Base-by-base conservation (phyloP, 2,888 invertebrate species). In the Lasioglossum morio region DNA sequence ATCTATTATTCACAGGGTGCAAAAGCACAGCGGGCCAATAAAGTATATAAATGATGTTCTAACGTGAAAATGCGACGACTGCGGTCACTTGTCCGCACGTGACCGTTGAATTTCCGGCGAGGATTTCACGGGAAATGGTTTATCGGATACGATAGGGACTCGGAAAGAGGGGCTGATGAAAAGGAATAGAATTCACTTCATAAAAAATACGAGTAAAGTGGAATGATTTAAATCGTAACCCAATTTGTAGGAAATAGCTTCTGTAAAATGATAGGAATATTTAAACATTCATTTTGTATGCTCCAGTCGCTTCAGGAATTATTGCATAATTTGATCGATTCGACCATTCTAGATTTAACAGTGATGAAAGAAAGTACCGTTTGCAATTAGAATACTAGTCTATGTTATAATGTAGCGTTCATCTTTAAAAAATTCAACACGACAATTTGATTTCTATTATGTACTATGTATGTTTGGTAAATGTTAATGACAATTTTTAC, bases 51-150 rank as follows among this genome's bases (percentile, higher is more conserved):
- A 89, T 85, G 86, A 88, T 69, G 79, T 86, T 82, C 84, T 77
- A 82, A 88, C 83, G 84, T 82, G 87, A 78, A 84, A 84, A 88
- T 76, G 73, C 81, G 89, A 81, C 80, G 69, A 85, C 74, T 72
- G 34, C 70, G 88, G 89, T 85, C 90, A 89, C 81, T 88, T 79
- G 81, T 76, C 87, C 78, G 86, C 90, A 90, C 90, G 90, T 90
- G 90, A 87, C 89, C 88, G 72, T 14, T 57, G 80, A 82, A 72
- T 77, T 79, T 69, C 75, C 12, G 43, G 69, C 80, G 12, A 78
- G 77, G 88, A 82, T 82, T 85, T 78, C 82, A 73, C 60, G 63
- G 76, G 60, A 72, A 85, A 84, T 80, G 72, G 76, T 84, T 79
- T 75, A 83, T 72, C 60, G 77, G 30, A 53, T 84, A 80, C 75